Percentiles rank a stretch among this genome's conserved stretches.
phyloP scores from a whole-genome alignment of 2,888 invertebrate genomes.

The Oligia latruncula region DNA sequence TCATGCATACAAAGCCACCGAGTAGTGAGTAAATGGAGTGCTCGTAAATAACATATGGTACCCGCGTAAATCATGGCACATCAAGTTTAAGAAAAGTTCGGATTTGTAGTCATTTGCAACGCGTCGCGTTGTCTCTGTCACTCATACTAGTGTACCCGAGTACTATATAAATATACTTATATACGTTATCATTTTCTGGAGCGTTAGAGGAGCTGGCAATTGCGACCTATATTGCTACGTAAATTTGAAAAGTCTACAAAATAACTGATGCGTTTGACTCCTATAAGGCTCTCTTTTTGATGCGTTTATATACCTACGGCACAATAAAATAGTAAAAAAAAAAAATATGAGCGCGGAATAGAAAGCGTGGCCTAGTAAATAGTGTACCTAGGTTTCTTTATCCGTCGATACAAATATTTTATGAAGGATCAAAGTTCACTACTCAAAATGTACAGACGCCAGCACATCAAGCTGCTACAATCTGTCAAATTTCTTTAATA shows the following conservation, averaged over 20 bases:
- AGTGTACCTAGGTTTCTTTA: background rate
- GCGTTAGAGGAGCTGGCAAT: background rate
- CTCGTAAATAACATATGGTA: background rate
- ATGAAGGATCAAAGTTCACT: slow-evolving; percentile 19
- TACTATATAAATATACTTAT: background rate
- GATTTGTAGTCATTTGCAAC: background rate
- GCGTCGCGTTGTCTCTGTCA: background rate
- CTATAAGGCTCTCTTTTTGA: slow-evolving; percentile 11
- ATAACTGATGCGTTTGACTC: background rate
- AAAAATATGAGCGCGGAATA: background rate
- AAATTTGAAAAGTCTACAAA: slow-evolving; percentile 16
- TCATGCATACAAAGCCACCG: slow-evolving; percentile 30
- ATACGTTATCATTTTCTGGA: slow-evolving; percentile 3
- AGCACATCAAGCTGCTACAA: too few relatives aligned
- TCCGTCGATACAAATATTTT: slow-evolving; percentile 3
- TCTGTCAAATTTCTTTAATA: too few relatives aligned
- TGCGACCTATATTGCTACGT: slow-evolving; percentile 6
- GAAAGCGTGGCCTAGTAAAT: background rate
- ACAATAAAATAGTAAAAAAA: too few relatives aligned
- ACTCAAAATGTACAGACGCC: slow-evolving; percentile 12
- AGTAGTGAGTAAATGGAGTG: slow-evolving; percentile 30
- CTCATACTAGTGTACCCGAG: background rate
- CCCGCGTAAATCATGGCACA: background rate
- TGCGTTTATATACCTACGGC: background rate
- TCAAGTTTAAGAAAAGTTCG: background rate